Percentiles rank a stretch among this genome's conserved stretches.
phyloP scores from a whole-genome alignment of 2,113 vertebrate species.

The Xenopus tropicalis region UCB_Xtro_10.0 CM004443.2:16865501-16866000 shows the following conservation, averaged over 20 bases:
- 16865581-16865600: slow-evolving; percentile 89
- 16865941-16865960: too few species aligned
- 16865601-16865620: slow-evolving; percentile 91
- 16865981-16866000: too few species aligned
- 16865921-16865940: too few species aligned
- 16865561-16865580: slow-evolving; percentile 91
- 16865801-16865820: slow-evolving; percentile 96
- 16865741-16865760: slow-evolving; percentile 81
- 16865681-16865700: slow-evolving; percentile 88
- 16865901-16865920: too few species aligned
- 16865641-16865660: slow-evolving; percentile 95
- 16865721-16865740: slow-evolving; percentile 92
- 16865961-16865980: too few species aligned
- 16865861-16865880: slow-evolving; percentile 89
- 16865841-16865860: slow-evolving; percentile 98
- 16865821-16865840: slow-evolving; percentile 94
- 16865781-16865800: slow-evolving; percentile 88
- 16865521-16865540: slow-evolving; percentile 73
- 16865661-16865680: slow-evolving; percentile 94
- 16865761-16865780: slow-evolving; percentile 95
- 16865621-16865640: slow-evolving; percentile 89
- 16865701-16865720: slow-evolving; percentile 92
- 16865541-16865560: slow-evolving; percentile 76
- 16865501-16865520: slow-evolving; percentile 68
- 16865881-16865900: slow-evolving; percentile 81